phyloP scores from a whole-genome alignment of 1,140 invertebrate species.

The Drusus annulatus region DNA sequence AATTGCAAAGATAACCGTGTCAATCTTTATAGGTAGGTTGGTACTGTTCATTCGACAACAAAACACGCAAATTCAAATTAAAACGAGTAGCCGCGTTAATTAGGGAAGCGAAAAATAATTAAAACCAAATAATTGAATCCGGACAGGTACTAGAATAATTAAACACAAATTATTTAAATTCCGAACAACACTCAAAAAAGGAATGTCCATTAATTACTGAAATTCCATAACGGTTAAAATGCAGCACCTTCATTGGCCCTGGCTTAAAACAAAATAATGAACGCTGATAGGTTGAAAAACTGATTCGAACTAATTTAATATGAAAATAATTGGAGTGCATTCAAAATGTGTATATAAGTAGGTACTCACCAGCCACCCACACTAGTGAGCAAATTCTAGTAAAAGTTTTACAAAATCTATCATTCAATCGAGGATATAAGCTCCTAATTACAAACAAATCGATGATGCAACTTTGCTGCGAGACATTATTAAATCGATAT shows the following conservation, averaged over 20 bases:
- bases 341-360: too few relatives aligned
- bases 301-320: not conserved
- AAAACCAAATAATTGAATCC: constrained; percentile 51
- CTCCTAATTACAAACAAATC: too few relatives aligned
- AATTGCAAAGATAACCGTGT: too few relatives aligned
- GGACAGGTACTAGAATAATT: constrained; percentile 26
- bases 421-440: too few relatives aligned
- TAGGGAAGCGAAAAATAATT: constrained; percentile 53
- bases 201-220: constrained; percentile 25
- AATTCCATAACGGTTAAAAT: constrained; percentile 14
- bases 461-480: too few relatives aligned
- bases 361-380: too few relatives aligned
- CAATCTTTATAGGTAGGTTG: too few relatives aligned
- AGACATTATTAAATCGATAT: too few relatives aligned
- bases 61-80: not conserved
- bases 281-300: constrained; percentile 20
- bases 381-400: too few relatives aligned
- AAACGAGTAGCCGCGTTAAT: constrained; percentile 12
- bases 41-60: not conserved
- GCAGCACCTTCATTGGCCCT: not conserved
- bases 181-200: constrained; percentile 11
- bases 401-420: too few relatives aligned
- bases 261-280: too few relatives aligned
- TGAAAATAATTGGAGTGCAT: not conserved
- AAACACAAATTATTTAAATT: constrained; percentile 37